These are phyloP conservation scores for Esox masquinongy DNA, from an alignment of 2,797 vertebrate species.

Conservation along the genomic window DNA sequence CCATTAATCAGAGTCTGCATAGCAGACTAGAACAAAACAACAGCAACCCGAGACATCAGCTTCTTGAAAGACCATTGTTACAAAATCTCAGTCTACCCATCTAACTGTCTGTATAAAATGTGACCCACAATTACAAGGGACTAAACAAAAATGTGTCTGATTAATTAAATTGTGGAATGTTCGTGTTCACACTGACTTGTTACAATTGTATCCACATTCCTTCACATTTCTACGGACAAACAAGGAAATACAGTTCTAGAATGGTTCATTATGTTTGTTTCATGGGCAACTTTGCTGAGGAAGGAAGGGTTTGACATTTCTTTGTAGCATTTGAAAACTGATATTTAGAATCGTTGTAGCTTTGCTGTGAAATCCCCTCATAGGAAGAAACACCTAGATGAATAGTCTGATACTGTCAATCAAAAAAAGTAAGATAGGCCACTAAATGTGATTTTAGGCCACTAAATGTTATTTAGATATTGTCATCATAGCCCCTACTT, in stretches of 20 bases:
- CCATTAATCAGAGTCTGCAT: too few relatives aligned
- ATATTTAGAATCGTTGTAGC: not conserved
- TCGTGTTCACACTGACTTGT: not conserved
- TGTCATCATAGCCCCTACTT: too few relatives aligned
- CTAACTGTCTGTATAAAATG: not conserved
- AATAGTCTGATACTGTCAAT: constrained; percentile 41
- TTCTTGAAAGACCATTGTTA: too few relatives aligned
- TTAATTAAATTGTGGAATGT: not conserved
- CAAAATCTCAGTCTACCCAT: too few relatives aligned
- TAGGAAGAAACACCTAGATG: constrained; percentile 39
- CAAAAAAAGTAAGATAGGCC: too few relatives aligned
- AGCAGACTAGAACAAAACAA: too few relatives aligned
- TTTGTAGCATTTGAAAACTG: constrained; percentile 3
- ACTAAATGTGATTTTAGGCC: too few relatives aligned
- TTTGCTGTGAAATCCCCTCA: constrained; percentile 36
- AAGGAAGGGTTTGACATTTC: constrained; percentile 40
- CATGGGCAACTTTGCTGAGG: not conserved
- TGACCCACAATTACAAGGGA: not conserved
- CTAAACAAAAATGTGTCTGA: not conserved
- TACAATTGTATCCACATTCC: not conserved
- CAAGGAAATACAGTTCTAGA: not conserved
- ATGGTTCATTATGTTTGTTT: not conserved
- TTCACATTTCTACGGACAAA: not conserved
- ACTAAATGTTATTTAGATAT: too few relatives aligned
- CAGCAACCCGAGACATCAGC: too few relatives aligned